These are phyloP conservation scores for Semaprochilodus insignis DNA, from an alignment of 2,797 vertebrate genomes.

Conservation along the genomic window DNA sequence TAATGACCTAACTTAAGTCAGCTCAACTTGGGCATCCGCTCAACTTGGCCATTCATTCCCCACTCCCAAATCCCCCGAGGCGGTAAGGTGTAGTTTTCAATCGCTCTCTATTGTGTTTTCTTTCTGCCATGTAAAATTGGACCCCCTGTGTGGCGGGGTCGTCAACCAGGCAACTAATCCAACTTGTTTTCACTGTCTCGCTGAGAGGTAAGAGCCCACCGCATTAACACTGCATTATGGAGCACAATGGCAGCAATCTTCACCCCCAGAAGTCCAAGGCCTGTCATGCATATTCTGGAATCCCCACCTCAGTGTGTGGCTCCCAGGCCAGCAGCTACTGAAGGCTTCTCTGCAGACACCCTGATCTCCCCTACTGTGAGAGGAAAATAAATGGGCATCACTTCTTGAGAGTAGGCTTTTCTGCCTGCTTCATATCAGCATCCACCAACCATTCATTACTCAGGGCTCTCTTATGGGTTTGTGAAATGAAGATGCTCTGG, in stretches of 20 bases:
- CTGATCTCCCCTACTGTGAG: background rate
- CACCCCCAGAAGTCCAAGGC: conserved; percentile 57
- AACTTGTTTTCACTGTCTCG: conserved; percentile 82
- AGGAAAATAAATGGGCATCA: background rate
- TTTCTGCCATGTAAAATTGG: conserved; percentile 71
- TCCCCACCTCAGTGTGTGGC: background rate
- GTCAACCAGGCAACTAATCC: conserved; percentile 72
- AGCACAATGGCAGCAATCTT: conserved; percentile 68
- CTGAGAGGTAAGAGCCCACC: conserved; percentile 72
- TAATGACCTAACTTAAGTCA: too few relatives aligned
- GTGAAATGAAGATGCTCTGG: too few relatives aligned
- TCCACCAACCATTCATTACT: too few relatives aligned
- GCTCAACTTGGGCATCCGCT: too few relatives aligned
- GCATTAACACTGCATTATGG: conserved; percentile 78
- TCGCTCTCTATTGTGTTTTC: conserved; percentile 43
- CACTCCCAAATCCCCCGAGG: conserved; percentile 66
- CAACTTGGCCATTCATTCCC: conserved; percentile 55
- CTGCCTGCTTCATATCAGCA: too few relatives aligned
- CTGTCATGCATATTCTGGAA: conserved; percentile 19
- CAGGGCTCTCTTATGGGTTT: too few relatives aligned
- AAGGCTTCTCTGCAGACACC: background rate
- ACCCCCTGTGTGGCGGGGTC: conserved; percentile 55
- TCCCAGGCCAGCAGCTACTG: background rate
- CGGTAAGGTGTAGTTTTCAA: conserved; percentile 67
- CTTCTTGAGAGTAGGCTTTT: too few relatives aligned